Conservation (phyloP, 1,140 invertebrate species). For the Philopotamus ludificatus region DNA sequence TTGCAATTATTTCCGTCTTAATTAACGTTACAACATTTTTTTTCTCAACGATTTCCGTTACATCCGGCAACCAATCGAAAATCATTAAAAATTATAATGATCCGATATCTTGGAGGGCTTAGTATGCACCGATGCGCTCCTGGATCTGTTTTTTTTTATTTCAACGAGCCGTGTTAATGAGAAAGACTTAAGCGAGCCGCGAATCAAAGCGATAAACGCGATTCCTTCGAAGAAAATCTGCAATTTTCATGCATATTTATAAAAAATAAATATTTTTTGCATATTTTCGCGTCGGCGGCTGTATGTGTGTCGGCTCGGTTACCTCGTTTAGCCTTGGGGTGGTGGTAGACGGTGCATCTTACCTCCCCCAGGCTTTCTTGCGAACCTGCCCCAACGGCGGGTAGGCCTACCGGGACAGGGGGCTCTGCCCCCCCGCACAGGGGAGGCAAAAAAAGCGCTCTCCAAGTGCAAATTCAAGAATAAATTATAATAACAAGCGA, state of each 20-base stretch:
- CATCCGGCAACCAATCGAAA: background rate
- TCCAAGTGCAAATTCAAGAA: constrained; percentile 16
- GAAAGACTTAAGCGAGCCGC: constrained; percentile 10
- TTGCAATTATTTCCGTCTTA: no score
- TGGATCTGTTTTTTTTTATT: background rate
- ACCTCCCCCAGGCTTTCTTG: constrained; percentile 29
- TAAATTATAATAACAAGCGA: constrained; percentile 6
- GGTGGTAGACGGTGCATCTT: constrained; percentile 33
- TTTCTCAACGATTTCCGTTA: no score
- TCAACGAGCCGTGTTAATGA: constrained; percentile 25
- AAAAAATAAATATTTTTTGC: background rate
- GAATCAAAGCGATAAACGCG: no score
- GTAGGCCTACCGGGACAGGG: background rate
- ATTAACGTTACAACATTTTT: no score
- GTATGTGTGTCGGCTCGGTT: background rate
- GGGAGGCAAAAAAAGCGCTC: constrained; percentile 15
- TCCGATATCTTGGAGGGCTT: constrained; percentile 4
- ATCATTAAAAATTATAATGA: constrained; percentile 23
- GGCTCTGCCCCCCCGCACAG: background rate
- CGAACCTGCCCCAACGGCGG: constrained; percentile 37
- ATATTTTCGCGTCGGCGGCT: background rate
- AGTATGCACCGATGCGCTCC: constrained; percentile 14
- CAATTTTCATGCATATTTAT: background rate
- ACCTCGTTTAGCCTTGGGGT: constrained; percentile 4
- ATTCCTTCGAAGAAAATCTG: constrained; percentile 20